Base-by-base conservation (phyloP, 1,140 invertebrate genomes). In the Meteorus sp. region DNA sequence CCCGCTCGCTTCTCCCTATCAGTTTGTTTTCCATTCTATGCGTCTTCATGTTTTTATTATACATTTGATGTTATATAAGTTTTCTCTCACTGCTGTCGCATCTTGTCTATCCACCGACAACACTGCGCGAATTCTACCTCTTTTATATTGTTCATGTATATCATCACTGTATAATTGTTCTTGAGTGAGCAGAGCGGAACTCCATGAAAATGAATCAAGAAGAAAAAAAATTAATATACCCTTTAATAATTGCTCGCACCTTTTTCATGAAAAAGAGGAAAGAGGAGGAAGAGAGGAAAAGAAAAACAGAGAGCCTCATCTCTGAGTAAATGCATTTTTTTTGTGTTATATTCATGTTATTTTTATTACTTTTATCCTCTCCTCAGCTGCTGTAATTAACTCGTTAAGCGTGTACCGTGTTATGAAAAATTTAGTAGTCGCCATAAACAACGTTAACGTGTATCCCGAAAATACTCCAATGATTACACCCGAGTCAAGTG, bases 1-100 rank as follows among this genome's bases (percentile, higher is more conserved):
- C 22, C 48, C 45, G 33, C 39, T 60, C 63, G 44, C 20, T 3
- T 15, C 35, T 35, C 33, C 35, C 4, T 29, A 4, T 39, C 13
- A n/a, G 35, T 39, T 39, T 39, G 35, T 39, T 39, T 39, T 39
- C 35, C 35, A 39, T 35, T 39, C 56, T 65, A 56, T 52, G 45
- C 29, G 47, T 29, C 23, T 43, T 56, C 17, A 39, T 33, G 2
- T 43, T 20, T 43, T 51, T 39, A 20, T 29, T 44, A n/a, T n/a
- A n/a, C n/a, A n/a, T n/a, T n/a, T n/a, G n/a, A n/a, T n/a, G n/a
- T n/a, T n/a, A n/a, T n/a, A n/a, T n/a, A n/a, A n/a, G n/a, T 22
- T 9, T 31, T 37, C 7, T n/a, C 37, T 23, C 44, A n/a, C 41
- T 22, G 20, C 20, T 15, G 7, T 44, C 53, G 13, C 29, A 44